A percentile compares a stretch with the other conserved stretches of the same genome.
These are phyloP conservation scores for Drosophila mimica DNA, from an alignment of 2,888 invertebrate species.

Conservation along the genomic window DNA sequence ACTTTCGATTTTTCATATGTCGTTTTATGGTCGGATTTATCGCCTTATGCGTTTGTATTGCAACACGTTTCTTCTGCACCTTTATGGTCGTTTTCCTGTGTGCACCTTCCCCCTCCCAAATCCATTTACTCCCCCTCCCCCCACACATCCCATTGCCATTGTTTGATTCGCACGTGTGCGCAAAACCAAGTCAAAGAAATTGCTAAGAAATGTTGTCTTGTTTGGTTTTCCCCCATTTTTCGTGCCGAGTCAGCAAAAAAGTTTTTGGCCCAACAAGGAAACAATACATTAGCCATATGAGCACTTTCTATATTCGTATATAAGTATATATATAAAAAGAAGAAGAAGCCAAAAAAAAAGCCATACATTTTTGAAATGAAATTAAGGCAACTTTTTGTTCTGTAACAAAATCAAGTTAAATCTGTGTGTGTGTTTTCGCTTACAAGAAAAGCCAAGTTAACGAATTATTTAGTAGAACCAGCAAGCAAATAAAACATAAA, in stretches of 20 bases:
- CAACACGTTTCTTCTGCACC: conserved; percentile 63
- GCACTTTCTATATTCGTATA: conserved; percentile 3
- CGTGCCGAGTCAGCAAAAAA: conserved; percentile 46
- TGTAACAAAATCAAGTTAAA: conserved; percentile 11
- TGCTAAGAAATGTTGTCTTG: conserved; percentile 47
- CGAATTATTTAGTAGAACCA: not conserved
- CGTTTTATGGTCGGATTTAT: conserved; percentile 50
- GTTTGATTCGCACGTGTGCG: conserved; percentile 65
- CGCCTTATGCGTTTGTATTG: conserved; percentile 50
- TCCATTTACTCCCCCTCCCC: too few species aligned
- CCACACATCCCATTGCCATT: conserved; percentile 14
- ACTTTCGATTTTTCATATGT: conserved; percentile 75
- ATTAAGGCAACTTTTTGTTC: conserved; percentile 33
- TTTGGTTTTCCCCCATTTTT: conserved; percentile 25
- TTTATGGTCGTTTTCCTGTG: conserved; percentile 52
- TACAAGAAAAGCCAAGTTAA: not conserved
- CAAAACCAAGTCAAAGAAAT: conserved; percentile 43
- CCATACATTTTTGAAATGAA: conserved; percentile 17
- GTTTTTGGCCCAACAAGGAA: conserved; percentile 41
- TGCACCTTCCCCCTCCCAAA: not conserved
- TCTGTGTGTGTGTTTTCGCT: not conserved
- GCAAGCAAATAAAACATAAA: not conserved
- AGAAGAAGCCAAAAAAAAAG: not conserved
- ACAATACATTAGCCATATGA: conserved; percentile 32
- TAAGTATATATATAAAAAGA: not conserved